Conservation (phyloP, 2,888 invertebrate genomes). For the Caradrina kadenii region DNA sequence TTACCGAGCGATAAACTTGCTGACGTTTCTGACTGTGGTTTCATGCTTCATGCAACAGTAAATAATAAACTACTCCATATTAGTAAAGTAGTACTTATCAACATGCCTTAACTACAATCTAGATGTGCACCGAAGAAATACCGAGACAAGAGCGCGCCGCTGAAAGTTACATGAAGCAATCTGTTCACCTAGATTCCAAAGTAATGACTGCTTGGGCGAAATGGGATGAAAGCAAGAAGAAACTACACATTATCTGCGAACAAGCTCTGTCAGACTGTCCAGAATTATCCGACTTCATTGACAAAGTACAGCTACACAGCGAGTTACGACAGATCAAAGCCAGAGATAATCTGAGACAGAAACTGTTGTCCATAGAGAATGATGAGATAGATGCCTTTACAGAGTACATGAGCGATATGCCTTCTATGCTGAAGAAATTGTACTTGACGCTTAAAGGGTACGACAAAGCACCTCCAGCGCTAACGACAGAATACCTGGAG, state of each 20-base stretch:
- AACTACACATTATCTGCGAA: conserved; percentile 70
- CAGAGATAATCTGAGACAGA: conserved; percentile 79
- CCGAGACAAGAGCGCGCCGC: conserved; percentile 83
- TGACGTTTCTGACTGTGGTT: no score
- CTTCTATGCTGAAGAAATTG: conserved; percentile 89
- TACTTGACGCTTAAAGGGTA: conserved; percentile 91
- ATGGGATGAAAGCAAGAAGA: conserved; percentile 77
- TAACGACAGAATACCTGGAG: conserved; percentile 90
- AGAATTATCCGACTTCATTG: conserved; percentile 73
- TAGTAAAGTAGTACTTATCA: no score
- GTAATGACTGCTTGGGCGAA: conserved; percentile 76
- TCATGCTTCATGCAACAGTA: no score
- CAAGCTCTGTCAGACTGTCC: conserved; percentile 76
- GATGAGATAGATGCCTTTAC: conserved; percentile 89
- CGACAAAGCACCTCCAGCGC: conserved; percentile 89
- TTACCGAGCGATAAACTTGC: no score
- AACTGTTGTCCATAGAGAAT: conserved; percentile 82
- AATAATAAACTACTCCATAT: no score
- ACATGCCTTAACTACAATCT: not conserved
- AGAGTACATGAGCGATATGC: conserved; percentile 88
- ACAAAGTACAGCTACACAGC: conserved; percentile 74
- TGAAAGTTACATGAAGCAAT: conserved; percentile 80
- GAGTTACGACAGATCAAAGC: conserved; percentile 83
- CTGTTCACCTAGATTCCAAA: conserved; percentile 76
- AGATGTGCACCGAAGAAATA: conserved; percentile 85